phyloP scores from a whole-genome alignment of 2,888 invertebrate species.

The Perizoma flavofasciatum region DNA sequence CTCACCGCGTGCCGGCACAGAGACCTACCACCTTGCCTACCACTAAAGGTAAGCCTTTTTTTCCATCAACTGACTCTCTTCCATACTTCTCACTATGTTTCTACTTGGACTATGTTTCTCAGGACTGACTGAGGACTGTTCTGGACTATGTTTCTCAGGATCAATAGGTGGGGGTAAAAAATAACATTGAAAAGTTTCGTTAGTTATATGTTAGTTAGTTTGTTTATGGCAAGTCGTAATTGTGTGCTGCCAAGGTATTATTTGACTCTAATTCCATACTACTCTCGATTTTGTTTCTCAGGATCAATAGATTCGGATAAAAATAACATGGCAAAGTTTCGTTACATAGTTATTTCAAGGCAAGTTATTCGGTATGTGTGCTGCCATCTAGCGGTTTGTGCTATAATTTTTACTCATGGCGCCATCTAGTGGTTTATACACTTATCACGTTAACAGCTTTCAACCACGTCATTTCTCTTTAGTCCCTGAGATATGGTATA shows the following conservation, averaged over 20 bases:
- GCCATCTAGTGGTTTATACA: conserved; percentile 30
- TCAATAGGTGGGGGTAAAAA: too few species aligned
- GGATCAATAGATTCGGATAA: too few species aligned
- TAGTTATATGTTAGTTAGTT: too few species aligned
- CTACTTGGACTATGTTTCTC: too few species aligned
- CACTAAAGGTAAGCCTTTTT: conserved; percentile 62
- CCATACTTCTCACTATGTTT: too few species aligned
- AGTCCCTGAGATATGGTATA: background rate
- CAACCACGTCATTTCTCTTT: background rate
- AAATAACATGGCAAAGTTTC: too few species aligned
- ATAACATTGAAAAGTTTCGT: too few species aligned
- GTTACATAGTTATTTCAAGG: background rate
- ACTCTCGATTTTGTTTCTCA: too few species aligned
- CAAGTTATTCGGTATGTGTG: background rate
- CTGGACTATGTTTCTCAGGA: too few species aligned
- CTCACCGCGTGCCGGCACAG: conserved; percentile 66
- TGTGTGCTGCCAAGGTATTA: too few species aligned
- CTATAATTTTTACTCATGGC: conserved; percentile 19
- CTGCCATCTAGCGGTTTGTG: conserved; percentile 12
- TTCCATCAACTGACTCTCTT: background rate
- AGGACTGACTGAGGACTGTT: too few species aligned
- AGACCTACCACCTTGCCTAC: conserved; percentile 74
- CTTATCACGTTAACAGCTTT: background rate
- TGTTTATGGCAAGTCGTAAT: too few species aligned
- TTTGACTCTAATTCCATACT: background rate